These are phyloP conservation scores for Zosterops pallidus DNA, from an alignment of 2,113 vertebrate species.

Conservation along the genomic window DNA sequence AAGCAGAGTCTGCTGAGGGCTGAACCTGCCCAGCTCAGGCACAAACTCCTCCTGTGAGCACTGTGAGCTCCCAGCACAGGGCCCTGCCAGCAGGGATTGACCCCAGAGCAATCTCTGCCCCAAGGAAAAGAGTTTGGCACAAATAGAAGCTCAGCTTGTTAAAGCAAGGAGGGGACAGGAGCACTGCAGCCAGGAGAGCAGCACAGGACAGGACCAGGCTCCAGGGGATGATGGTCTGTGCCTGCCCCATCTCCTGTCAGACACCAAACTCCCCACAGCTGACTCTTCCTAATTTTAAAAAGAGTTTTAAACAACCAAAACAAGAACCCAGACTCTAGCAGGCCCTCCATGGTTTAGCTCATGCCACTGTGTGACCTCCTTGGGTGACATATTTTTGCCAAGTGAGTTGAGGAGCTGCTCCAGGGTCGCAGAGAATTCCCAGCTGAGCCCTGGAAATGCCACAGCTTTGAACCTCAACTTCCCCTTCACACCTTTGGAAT, in stretches of 20 bases:
- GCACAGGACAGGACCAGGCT: not conserved
- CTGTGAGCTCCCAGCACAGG: not conserved
- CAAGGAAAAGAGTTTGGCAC: not conserved
- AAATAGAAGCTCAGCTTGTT: not conserved
- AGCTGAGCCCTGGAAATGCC: not conserved
- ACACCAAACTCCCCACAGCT: not conserved
- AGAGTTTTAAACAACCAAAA: not conserved
- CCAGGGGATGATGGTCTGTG: not conserved
- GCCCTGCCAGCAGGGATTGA: not conserved
- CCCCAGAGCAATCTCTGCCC: not conserved
- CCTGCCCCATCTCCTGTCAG: not conserved
- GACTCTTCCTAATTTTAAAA: accelerated
- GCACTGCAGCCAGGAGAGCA: not conserved
- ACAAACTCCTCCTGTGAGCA: not conserved
- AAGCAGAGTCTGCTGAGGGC: not conserved
- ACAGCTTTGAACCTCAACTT: not conserved
- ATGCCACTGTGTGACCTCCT: not conserved
- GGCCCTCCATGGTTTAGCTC: not conserved
- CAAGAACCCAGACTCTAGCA: not conserved
- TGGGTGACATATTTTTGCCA: not conserved
- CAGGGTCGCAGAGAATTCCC: not conserved
- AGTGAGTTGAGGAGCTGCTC: not conserved
- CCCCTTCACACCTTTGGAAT: accelerated
- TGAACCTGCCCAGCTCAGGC: not conserved
- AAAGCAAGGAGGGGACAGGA: not conserved